A percentile compares a stretch with the other conserved stretches of the same genome.
These are phyloP conservation scores for Mythimna vitellina DNA, from an alignment of 2,888 invertebrate genomes.

Conservation along the genomic window DNA sequence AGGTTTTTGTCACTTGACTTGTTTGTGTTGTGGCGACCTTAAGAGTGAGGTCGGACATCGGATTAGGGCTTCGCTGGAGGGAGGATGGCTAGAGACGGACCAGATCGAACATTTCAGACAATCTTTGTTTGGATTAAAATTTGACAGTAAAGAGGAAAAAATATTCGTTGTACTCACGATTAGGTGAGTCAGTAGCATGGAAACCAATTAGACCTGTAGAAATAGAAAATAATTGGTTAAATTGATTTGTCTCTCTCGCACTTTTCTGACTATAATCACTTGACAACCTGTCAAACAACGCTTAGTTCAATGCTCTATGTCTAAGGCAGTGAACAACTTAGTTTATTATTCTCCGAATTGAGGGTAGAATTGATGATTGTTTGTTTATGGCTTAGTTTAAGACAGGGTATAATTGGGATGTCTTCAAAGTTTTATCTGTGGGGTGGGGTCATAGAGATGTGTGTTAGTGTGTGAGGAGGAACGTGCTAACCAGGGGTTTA, in stretches of 20 bases:
- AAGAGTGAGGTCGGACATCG: too few species aligned
- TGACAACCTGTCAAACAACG: background rate
- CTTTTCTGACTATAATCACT: background rate
- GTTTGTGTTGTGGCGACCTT: too few species aligned
- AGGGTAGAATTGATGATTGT: slow-evolving; percentile 56
- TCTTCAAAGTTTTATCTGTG: slow-evolving; percentile 20
- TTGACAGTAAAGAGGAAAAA: background rate
- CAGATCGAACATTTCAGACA: too few species aligned
- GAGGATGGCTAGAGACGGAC: too few species aligned
- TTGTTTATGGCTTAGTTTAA: slow-evolving; percentile 52
- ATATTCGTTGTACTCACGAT: background rate
- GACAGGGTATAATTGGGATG: slow-evolving; percentile 28
- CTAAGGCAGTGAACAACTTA: slow-evolving; percentile 39
- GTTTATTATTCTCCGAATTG: slow-evolving; percentile 62
- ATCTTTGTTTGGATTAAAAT: background rate
- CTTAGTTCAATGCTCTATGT: background rate
- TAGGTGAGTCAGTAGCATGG: background rate
- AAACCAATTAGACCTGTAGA: background rate
- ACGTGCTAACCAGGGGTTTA: background rate
- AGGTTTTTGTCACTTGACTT: too few species aligned
- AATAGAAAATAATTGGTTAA: background rate
- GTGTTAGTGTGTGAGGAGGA: background rate
- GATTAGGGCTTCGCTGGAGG: too few species aligned
- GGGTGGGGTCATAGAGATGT: background rate
- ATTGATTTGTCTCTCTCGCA: background rate